Conservation (phyloP, 2,888 invertebrate genomes). For the Melieria omissa region DNA sequence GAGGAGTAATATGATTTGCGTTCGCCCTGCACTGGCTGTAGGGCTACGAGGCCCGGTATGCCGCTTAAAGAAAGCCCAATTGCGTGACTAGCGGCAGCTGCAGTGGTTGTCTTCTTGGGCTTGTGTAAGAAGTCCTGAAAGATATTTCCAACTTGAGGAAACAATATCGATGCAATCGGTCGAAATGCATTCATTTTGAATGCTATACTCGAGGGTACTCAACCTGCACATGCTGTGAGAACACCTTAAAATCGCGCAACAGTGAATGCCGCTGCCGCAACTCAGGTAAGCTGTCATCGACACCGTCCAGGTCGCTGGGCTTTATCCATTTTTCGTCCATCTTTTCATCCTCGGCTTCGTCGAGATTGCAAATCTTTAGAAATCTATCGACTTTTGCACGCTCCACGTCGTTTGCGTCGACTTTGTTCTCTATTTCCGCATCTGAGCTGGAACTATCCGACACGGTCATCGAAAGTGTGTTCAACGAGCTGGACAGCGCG, state of each 20-base stretch:
- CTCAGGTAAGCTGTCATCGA: conserved; percentile 56
- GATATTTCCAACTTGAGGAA: background rate
- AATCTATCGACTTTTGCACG: conserved; percentile 33
- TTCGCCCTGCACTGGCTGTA: conserved; percentile 32
- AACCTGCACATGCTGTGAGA: conserved; percentile 52
- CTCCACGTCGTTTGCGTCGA: conserved; percentile 16
- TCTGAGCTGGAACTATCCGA: conserved; percentile 33
- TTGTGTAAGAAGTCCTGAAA: conserved; percentile 46
- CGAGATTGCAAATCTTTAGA: conserved; percentile 35
- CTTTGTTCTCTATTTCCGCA: conserved; percentile 1
- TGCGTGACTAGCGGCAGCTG: background rate
- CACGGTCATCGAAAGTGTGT: conserved; percentile 27
- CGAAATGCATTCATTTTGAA: too few relatives aligned
- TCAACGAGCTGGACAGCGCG: conserved; percentile 2
- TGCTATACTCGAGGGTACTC: too few relatives aligned
- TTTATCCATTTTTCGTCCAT: conserved; percentile 60
- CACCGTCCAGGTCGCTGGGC: conserved; percentile 57
- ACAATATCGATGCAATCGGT: too few relatives aligned
- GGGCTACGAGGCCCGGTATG: background rate
- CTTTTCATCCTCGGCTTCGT: conserved; percentile 41
- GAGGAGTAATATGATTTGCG: conserved; percentile 58
- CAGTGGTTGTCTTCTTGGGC: conserved; percentile 26
- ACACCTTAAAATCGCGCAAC: conserved; percentile 57
- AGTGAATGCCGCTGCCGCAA: conserved; percentile 52
- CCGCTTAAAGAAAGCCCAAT: background rate